phyloP scores from a whole-genome alignment of 2,797 vertebrate species.

The Lacerta viridis region DNA sequence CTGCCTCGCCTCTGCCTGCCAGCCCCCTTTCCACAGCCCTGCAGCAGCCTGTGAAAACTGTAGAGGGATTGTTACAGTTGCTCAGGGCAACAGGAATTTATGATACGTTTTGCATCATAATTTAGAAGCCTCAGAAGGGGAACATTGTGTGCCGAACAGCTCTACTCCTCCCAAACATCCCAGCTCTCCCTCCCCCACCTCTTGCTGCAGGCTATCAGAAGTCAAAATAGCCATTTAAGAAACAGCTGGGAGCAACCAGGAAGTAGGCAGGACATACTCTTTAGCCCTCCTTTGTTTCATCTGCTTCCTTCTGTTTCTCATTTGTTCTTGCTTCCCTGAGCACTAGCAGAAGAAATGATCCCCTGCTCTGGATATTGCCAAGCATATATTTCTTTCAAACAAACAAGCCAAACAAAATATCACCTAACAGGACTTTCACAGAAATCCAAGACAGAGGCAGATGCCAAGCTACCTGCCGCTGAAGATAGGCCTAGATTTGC shows the following conservation, averaged over 20 bases:
- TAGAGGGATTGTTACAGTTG: slow-evolving; percentile 51
- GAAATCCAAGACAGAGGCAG: slow-evolving; percentile 22
- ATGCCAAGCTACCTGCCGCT: slow-evolving; percentile 2
- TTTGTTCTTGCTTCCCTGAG: background rate
- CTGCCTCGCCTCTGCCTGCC: slow-evolving; percentile 1
- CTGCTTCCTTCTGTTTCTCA: background rate
- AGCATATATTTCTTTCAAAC: background rate
- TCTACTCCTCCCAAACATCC: slow-evolving; percentile 8
- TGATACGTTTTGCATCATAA: slow-evolving; percentile 43
- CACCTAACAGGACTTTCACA: background rate
- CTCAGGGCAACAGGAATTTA: slow-evolving; percentile 41
- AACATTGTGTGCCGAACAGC: slow-evolving; percentile 23
- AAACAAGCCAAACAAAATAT: background rate
- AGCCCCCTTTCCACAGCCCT: slow-evolving; percentile 26
- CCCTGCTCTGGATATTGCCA: background rate
- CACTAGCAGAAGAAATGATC: background rate
- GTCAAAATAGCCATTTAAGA: background rate
- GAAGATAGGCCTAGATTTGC: background rate
- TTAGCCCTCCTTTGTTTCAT: background rate
- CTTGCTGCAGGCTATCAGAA: background rate
- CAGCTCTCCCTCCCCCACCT: background rate
- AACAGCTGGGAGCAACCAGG: background rate
- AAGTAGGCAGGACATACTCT: background rate
- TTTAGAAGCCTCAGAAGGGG: background rate
- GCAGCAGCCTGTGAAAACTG: slow-evolving; percentile 38